phyloP scores from a whole-genome alignment of 2,888 invertebrate species.

The Tiliacea citrago region DNA sequence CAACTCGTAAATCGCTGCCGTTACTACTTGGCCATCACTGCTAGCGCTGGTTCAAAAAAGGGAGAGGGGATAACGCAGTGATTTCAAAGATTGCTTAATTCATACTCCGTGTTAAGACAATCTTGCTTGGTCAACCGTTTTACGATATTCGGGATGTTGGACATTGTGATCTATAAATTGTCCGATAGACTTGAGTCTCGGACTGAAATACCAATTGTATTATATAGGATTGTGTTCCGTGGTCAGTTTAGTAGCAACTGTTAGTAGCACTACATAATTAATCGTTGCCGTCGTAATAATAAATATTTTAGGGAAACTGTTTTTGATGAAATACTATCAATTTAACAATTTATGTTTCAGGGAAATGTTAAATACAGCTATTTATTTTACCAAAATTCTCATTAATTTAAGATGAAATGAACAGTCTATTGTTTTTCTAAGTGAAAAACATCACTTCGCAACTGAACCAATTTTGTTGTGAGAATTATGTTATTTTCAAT shows the following conservation, averaged over 20 bases:
- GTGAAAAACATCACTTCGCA: not conserved
- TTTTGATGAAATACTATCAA: not conserved
- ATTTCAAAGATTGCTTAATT: slow-evolving; percentile 25
- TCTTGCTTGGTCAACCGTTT: slow-evolving; percentile 65
- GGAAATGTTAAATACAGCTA: not conserved
- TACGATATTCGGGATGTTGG: slow-evolving; percentile 61
- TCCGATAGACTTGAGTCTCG: slow-evolving; percentile 25
- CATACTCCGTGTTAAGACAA: slow-evolving; percentile 31
- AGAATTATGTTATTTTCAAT: not conserved
- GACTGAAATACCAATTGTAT: slow-evolving; percentile 45
- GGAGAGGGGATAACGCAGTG: too few species aligned
- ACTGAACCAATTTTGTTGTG: not conserved
- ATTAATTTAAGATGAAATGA: too few species aligned
- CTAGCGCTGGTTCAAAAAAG: too few species aligned
- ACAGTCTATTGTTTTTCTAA: not conserved
- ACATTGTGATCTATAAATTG: slow-evolving; percentile 63
- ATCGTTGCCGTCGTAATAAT: not conserved
- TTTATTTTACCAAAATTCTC: not conserved
- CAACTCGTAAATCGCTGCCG: too few species aligned
- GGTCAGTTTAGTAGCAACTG: slow-evolving; percentile 3
- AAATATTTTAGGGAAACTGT: not conserved
- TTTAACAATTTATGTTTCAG: not conserved
- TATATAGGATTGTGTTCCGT: slow-evolving; percentile 16
- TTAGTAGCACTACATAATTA: not conserved
- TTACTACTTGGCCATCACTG: too few species aligned